Base-by-base conservation (phyloP, 2,888 invertebrate genomes). In the Carcina quercana region DNA sequence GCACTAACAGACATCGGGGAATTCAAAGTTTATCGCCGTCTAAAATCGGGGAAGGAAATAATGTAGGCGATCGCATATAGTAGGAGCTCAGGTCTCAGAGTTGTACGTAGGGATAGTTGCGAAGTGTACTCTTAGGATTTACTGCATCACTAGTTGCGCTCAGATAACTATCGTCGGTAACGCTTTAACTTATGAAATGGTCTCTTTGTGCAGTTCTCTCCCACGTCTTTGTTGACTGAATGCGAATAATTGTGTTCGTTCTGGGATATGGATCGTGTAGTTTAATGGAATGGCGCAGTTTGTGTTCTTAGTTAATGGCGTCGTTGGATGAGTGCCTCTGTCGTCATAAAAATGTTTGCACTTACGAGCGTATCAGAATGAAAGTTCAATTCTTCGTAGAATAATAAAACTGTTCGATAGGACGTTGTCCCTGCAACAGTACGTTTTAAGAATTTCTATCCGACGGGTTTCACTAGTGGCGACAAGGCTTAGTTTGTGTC, bases 401-500 rank as follows among this genome's bases (percentile, higher is more conserved):
- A n/a, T n/a, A n/a, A n/a, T n/a, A n/a, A n/a, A n/a, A n/a, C n/a
- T n/a, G n/a, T n/a, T n/a, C n/a, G n/a, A n/a, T n/a, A n/a, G n/a
- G n/a, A n/a, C n/a, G n/a, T n/a, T n/a, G n/a, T n/a, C n/a, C n/a
- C n/a, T n/a, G n/a, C n/a, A n/a, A n/a, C n/a, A n/a, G n/a, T n/a
- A n/a, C n/a, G n/a, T n/a, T n/a, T n/a, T n/a, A n/a, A n/a, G 10
- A 42, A 42, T 54, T 65, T 57, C 55, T 66, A 80, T 78, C 80
- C 82, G 80, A 79, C 70, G 75, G 28, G 79, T 64, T 64, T 75
- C 74, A 74, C 65, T 57, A 63, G 59, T 69, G 71, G 72, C 74
- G 73, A 69, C 70, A 65, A 70, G 76, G 71, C 71, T 83, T 80
- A 79, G 71, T 72, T 60, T 50, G 50, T 73, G 79, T 80, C 80